Evolutionary conservation across 2,113 vertebrate species (phyloP), one percentile per base, ranked within the genome.

Genomic region (Melanostigma gelatinosum): DNA sequence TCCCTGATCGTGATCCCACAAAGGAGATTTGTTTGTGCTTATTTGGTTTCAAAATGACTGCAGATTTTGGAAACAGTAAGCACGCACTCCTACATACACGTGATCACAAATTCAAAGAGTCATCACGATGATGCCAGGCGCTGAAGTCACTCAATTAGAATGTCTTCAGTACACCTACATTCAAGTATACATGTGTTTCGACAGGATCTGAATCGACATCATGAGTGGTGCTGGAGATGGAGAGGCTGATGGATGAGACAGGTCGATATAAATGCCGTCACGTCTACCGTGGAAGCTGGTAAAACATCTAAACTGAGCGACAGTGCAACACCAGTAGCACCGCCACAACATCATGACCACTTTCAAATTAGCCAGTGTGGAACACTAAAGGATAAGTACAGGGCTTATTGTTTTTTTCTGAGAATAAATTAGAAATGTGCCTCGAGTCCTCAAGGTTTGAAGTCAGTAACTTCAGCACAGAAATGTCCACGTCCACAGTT

Each of bases 1-100:
- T 92, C 88, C 93, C 88, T 92, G 90, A 91, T 91, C 13, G 38
- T 63, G 63, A 88, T 76, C 85, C 71, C 92, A 79, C 72, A 8
- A 11, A 75, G 75, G 84, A 87, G 85, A 90, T 68, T 74, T 36
- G 58, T 77, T 86, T 93, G 90, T 93, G 91, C 91, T 91, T 73
- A 81, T 91, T 92, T 91, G 90, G 81, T 80, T 83, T 90, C 63
- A 65, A 61, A 80, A 85, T 50, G 42, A 85, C 83, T 83, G 67
- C 79, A 75, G 66, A 46, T 73, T 81, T 91, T 61, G 58, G 77
- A 81, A 85, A 87, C 68, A 79, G 76, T 68, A 83, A 85, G 85
- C 87, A 84, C 86, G 34, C 76, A 50, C 74, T 72, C 72, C 67
- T 29, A 64, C 78, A 72, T 32, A 82, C 76, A 62, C 77, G 27